Evolutionary conservation across 1,140 invertebrate species (phyloP).

Genomic region (Aporrectodea caliginosa): DNA sequence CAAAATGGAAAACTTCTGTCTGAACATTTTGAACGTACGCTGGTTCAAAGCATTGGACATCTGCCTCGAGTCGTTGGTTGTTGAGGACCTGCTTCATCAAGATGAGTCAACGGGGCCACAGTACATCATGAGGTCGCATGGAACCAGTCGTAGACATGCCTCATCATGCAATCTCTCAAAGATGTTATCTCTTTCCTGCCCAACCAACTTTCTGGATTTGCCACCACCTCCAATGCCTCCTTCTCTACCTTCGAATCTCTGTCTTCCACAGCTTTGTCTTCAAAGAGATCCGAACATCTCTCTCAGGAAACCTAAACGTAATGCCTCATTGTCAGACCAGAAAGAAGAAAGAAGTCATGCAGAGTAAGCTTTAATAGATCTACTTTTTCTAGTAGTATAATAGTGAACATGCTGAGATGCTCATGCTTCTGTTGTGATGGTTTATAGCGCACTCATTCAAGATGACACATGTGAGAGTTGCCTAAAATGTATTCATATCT

Average conservation of each 20-base stretch:
- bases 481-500: too few species aligned
- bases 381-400: too few species aligned
- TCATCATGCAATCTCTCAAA: slow-evolving; percentile 12
- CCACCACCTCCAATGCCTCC: slow-evolving; percentile 47
- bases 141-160: slow-evolving; percentile 33
- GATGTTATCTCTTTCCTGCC: slow-evolving; percentile 77
- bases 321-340: too few species aligned
- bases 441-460: too few species aligned
- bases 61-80: slow-evolving; percentile 73
- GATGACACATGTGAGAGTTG: too few species aligned
- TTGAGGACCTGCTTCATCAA: slow-evolving; percentile 80
- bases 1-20: slow-evolving; percentile 74
- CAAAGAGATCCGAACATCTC: too few species aligned
- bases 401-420: too few species aligned
- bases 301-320: too few species aligned
- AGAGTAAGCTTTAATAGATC: too few species aligned
- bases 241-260: slow-evolving; percentile 50
- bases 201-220: slow-evolving; percentile 61
- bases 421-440: too few species aligned
- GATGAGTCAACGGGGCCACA: slow-evolving; percentile 69
- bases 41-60: slow-evolving; percentile 69
- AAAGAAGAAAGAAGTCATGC: too few species aligned
- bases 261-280: slow-evolving; percentile 20
- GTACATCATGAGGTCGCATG: slow-evolving; percentile 68
- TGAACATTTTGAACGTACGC: slow-evolving; percentile 67